Conservation (phyloP, 2,113 vertebrate species). For the Clarias magur region DNA sequence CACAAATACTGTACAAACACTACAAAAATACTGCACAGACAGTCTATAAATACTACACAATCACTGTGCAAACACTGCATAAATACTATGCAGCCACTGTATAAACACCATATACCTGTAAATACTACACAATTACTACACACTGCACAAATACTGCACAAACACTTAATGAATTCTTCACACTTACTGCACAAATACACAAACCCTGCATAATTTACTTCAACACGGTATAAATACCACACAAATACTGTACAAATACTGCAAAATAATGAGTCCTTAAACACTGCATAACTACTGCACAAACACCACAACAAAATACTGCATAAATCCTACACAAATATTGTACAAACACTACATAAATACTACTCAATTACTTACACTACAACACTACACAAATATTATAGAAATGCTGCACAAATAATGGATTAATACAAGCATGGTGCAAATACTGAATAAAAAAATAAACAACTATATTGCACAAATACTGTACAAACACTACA, state of each 20-base stretch:
- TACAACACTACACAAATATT: neutral
- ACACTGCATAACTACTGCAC: neutral
- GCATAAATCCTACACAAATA: neutral
- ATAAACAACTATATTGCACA: neutral
- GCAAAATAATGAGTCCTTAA: neutral
- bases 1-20: neutral
- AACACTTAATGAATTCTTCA: neutral
- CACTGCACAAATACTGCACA: neutral
- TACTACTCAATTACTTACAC: neutral
- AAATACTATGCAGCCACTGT: neutral
- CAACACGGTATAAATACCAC: neutral
- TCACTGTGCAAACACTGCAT: neutral
- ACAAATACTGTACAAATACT: neutral
- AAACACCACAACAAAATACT: neutral
- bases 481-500: neutral
- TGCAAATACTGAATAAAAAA: neutral
- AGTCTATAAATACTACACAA: neutral
- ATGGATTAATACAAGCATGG: neutral
- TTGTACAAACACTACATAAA: neutral
- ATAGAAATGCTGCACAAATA: neutral
- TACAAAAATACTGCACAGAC: neutral
- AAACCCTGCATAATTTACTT: neutral
- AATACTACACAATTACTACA: neutral
- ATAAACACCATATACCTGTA: too few relatives aligned
- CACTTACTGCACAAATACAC: neutral